Percentiles rank a stretch among this genome's conserved stretches.
Conservation (phyloP, 2,113 vertebrate genomes). For the Nesoenas mayeri region DNA sequence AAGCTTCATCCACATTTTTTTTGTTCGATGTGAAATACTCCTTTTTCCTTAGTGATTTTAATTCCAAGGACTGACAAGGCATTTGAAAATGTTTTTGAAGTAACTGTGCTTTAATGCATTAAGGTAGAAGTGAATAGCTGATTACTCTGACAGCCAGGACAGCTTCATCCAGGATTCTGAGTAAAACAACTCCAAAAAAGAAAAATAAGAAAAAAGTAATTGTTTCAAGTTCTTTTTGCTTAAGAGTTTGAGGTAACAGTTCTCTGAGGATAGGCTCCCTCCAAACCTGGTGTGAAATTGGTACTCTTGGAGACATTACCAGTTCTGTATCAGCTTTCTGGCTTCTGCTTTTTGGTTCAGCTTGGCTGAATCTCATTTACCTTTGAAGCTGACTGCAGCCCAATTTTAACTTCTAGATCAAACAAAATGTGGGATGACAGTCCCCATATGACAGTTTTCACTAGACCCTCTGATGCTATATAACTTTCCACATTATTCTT, state of each 20-base stretch:
- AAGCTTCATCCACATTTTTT: not conserved
- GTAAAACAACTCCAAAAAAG: not conserved
- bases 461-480: not conserved
- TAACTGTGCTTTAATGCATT: not conserved
- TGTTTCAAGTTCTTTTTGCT: not conserved
- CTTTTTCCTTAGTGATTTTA: not conserved
- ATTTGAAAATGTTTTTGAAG: not conserved
- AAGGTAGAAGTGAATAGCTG: not conserved
- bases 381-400: not conserved
- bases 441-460: not conserved
- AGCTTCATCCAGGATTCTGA: not conserved
- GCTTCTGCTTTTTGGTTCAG: not conserved
- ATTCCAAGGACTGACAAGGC: not conserved
- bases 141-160: not conserved
- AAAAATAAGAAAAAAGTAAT: not conserved
- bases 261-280: not conserved
- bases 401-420: not conserved
- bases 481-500: not conserved
- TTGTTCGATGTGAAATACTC: not conserved
- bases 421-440: not conserved
- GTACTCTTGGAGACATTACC: not conserved
- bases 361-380: not conserved
- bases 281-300: not conserved
- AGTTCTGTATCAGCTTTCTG: not conserved
- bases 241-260: not conserved